Base-by-base conservation (phyloP, 2,888 invertebrate species). In the Polylopha cassiicola region DNA sequence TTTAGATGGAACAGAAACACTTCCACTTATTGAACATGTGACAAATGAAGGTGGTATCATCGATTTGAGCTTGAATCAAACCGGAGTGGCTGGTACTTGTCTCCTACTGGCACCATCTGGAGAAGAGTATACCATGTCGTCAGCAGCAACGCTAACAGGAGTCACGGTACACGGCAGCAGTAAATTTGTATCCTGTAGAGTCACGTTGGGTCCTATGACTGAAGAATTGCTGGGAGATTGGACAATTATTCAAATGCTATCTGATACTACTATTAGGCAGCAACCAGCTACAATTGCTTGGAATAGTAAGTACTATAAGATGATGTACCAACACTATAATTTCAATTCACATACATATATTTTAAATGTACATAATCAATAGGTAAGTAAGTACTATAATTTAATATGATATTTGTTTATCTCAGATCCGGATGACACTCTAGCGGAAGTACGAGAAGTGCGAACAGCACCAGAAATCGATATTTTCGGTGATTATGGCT, bases 51-150 rank as follows among this genome's bases (percentile, higher is more conserved):
- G 43, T 7, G 28, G 33, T 11, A 38, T 38, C 22, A 27, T 42
- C 4, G 42, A 42, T 17, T 24, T 42, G 3, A 26, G 37, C 16
- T 22, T 42, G n/a, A 42, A 37, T 31, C 37, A 42, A 17, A 42
- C 42, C 5, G 42, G 42, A 6, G 14, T 17, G 3, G 37, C 37
- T 5, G 31, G 42, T 3, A 37, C 34, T 20, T 42, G 42, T n/a
- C 37, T 42, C 14, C 37, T 42, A 5, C 30, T 14, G 4, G 10
- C 24, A 9, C 42, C 42, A 6, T 21, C 31, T 3, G 42, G 42
- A 6, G 26, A 42, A 10, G 42, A 42, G 15, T 37, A 37, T 13
- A 37, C 31, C 2, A 14, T 42, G 1, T 6, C 14, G 2, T 15
- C 37, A 7, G 27, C 37, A 13, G 21, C 9, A 3, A 10, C 6